Base-by-base conservation (phyloP, 2,888 invertebrate species). In the Diaprepes abbreviatus region DNA sequence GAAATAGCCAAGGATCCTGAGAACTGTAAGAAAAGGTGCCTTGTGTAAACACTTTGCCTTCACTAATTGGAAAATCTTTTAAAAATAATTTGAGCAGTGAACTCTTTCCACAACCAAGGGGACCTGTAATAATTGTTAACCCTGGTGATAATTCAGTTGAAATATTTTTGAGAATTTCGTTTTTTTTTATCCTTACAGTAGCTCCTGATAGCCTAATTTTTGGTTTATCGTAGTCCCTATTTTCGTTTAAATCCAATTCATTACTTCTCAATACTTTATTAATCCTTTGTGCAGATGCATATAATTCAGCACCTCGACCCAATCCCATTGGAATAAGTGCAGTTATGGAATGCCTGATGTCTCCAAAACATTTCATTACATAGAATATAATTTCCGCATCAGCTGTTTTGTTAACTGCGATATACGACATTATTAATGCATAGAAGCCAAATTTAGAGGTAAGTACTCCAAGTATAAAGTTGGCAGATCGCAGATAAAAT, bases 51-150 rank as follows among this genome's bases (percentile, higher is more conserved):
- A 86, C 66, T 2, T 70, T 77, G 0, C 86, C 89, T 86, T 54
- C 89, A 1, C 87, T 81, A 7, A 72, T 67, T 0, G 84, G 73
- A 5, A 66, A 77, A 5, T 85, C 85, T 14, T 82, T 82, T 17
- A 87, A 68, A 19, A 86, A 73, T 1, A 84, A 69, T 72, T 86
- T 83, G 0, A 87, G 73, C 0, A 86, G 54, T 0, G 85, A 82
- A 0, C 85, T 85, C 75, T 92, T 92, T 48, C 92, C 92, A 16
- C 88, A 84, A 21, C 91, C 92, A 0, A 92, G 89, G 1, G 88
- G 86, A 10, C 92, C 92, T 24, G 90, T 87, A 5, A 92, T 80
- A 0, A 88, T 88, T 24, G 85, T 84, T 2, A 88, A 73, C 28
- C 86, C 80, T 1, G 62, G 70, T 57, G 85, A 84, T 0, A 88